Conservation (phyloP, 1,140 invertebrate species). For the Drosophila tsacasi region DNA sequence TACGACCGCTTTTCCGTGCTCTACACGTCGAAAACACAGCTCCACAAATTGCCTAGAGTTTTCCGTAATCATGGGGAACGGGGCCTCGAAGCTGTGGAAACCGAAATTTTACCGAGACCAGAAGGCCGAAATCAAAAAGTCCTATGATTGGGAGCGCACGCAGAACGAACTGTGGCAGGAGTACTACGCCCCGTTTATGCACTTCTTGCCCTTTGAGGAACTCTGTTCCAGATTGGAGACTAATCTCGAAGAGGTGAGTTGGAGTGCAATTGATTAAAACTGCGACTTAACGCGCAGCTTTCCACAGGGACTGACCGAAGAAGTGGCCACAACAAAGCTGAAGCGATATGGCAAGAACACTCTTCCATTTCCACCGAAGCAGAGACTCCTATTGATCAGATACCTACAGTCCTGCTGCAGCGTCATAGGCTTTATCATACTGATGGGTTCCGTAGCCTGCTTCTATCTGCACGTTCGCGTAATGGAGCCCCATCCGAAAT, state of each 20-base stretch:
- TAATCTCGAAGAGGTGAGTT: conserved; percentile 28
- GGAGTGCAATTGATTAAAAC: not conserved
- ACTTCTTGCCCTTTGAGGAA: conserved; percentile 33
- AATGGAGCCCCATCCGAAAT: not conserved
- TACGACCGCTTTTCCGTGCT: conserved; percentile 53
- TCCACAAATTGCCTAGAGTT: conserved; percentile 54
- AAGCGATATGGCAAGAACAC: conserved; percentile 35
- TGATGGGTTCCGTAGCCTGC: conserved; percentile 15
- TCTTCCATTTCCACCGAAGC: conserved; percentile 8
- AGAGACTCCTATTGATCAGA: not conserved
- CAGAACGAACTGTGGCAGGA: conserved; percentile 38
- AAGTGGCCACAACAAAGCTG: conserved; percentile 19
- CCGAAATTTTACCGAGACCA: not conserved
- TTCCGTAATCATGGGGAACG: conserved; percentile 29
- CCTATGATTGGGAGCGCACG: not conserved
- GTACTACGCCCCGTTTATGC: conserved; percentile 25
- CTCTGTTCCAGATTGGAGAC: conserved; percentile 14
- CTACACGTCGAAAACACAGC: conserved; percentile 44
- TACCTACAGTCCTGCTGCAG: conserved; percentile 28
- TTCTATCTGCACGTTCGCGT: conserved; percentile 7
- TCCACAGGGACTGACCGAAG: conserved; percentile 34
- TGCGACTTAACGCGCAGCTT: too few relatives aligned
- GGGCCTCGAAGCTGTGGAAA: conserved; percentile 6
- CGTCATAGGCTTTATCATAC: conserved; percentile 7
- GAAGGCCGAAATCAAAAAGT: not conserved